Evolutionary conservation across 2,797 vertebrate genomes (phyloP), one percentile per base, ranked within the genome.

Genomic region (Enteromius anoplus): DNA sequence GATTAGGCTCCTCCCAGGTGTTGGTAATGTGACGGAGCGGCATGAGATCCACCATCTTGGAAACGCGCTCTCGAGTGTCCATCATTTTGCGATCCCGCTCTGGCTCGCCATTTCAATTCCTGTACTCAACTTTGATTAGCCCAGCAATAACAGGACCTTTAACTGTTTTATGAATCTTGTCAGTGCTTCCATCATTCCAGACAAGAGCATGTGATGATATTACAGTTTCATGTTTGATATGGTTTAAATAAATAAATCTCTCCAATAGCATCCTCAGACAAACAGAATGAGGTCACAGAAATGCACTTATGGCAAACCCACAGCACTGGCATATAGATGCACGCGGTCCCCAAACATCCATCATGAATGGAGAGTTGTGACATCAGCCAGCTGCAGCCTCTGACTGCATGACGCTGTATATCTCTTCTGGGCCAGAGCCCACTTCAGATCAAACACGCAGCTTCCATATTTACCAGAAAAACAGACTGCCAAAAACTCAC

Each of bases 281-380:
- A 78, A 64, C 40, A 64, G 75, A 78, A 49, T 78, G 60, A 78
- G 77, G 64, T 40, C 64, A 79, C 64, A 79, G 29, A 65, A 79
- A 79, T 29, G 37, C 77, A 79, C 60, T 66, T 51, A 76, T 65
- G 6, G 77, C 77, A 78, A n/a, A 34, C 45, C 45, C 21, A 8
- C 19, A 53, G 40, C 14, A 12, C 60, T 78, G 60, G 26, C 19
- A 80, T 53, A 68, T 40, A 80, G 64, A 49, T 45, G 49, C 34
- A 58, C 9, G 60, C 1, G 5, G 78, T 68, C 77, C 64, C 45
- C 45, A 58, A 70, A 70, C 49, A 70, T 80, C 65, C 49, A 70
- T 70, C 49, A 80, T 58, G n/a, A 80, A 70, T 45, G 19, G 12
- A 1, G n/a, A 58, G n/a, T 26, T 19, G 65, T 70, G 78, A 40